Percentiles rank a stretch among this genome's conserved stretches.
Evolutionary conservation across 2,797 vertebrate genomes (phyloP).

Genomic region (Sarcophilus harrisii): DNA sequence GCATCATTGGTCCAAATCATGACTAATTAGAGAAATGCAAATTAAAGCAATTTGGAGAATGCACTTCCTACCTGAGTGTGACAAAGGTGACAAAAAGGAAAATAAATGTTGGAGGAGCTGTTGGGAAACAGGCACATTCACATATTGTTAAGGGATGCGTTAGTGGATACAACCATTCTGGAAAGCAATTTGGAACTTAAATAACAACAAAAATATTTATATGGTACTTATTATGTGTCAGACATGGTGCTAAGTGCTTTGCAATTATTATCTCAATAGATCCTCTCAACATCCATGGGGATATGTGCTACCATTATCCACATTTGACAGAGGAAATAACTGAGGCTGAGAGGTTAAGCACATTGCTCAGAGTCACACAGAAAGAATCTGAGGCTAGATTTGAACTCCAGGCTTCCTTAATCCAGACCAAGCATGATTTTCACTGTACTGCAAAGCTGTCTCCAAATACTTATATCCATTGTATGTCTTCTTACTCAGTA

Average conservation of each 20-base stretch:
- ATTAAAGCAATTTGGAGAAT: background rate
- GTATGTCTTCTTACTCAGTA: background rate
- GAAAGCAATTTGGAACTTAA: background rate
- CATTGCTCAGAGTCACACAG: background rate
- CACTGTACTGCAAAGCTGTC: background rate
- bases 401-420: background rate
- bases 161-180: background rate
- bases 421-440: background rate
- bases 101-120: background rate
- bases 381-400: background rate
- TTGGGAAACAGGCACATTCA: background rate
- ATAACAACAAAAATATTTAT: background rate
- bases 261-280: background rate
- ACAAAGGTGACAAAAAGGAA: background rate
- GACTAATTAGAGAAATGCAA: constrained; percentile 9
- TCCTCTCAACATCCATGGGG: background rate
- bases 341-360: background rate
- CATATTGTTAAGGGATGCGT: background rate
- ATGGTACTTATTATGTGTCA: background rate
- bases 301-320: background rate
- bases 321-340: background rate
- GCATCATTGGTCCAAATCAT: background rate
- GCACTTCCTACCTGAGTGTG: background rate
- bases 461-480: background rate
- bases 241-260: background rate